phyloP scores from a whole-genome alignment of 2,113 vertebrate species.

The Microcebus murinus region DNA sequence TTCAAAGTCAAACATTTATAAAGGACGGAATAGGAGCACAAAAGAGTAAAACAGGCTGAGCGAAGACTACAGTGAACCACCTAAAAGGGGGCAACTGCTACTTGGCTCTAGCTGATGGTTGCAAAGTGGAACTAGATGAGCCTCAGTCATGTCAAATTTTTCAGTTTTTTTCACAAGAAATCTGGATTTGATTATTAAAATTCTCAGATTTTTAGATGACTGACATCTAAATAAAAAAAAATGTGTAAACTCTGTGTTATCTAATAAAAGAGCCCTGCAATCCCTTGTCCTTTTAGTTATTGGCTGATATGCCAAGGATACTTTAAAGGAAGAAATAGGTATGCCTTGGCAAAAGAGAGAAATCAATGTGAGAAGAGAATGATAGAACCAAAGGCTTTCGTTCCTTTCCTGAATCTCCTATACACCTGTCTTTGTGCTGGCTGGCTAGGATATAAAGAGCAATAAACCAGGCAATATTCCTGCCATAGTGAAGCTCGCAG shows the following conservation, averaged over 20 bases:
- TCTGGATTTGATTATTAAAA: constrained; percentile 15
- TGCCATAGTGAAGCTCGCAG: background rate
- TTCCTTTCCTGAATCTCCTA: background rate
- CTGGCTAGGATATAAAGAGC: background rate
- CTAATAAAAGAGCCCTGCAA: background rate
- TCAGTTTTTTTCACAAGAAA: background rate
- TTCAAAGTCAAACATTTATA: constrained; percentile 31
- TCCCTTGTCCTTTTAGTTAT: background rate
- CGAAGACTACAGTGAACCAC: background rate
- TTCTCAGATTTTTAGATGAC: background rate
- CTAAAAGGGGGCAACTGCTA: background rate
- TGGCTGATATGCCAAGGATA: background rate
- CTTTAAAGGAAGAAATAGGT: background rate
- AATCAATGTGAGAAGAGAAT: background rate
- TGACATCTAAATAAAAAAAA: constrained; percentile 32
- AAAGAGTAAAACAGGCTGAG: background rate
- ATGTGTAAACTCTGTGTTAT: background rate
- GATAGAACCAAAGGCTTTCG: background rate
- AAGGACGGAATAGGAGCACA: background rate
- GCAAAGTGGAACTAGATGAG: background rate
- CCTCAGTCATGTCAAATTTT: background rate
- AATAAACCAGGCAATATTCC: background rate
- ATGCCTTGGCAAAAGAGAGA: background rate
- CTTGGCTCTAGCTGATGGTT: background rate
- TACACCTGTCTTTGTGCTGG: background rate